phyloP scores from a whole-genome alignment of 2,797 vertebrate species.

The Trachurus trachurus region DNA sequence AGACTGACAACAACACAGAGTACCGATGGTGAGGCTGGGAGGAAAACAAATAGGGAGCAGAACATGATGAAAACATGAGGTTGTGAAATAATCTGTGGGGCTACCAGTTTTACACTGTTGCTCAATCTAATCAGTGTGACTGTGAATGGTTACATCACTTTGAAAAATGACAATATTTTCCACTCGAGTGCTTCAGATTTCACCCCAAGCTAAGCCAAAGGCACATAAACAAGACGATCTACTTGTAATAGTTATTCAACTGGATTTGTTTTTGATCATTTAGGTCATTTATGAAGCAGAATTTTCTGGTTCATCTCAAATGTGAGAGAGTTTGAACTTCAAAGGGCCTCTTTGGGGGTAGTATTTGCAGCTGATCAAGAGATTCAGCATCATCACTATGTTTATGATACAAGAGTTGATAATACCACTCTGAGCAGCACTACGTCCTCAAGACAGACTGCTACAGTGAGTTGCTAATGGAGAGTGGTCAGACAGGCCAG shows the following conservation, averaged over 20 bases:
- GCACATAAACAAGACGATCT: constrained; percentile 3
- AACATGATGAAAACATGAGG: constrained; percentile 49
- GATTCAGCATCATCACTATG: too few relatives aligned
- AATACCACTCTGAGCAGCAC: too few relatives aligned
- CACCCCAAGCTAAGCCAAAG: neutral
- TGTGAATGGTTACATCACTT: constrained; percentile 60
- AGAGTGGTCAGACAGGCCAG: too few relatives aligned
- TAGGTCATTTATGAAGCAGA: neutral
- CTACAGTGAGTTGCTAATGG: too few relatives aligned
- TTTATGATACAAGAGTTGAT: too few relatives aligned
- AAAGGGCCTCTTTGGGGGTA: too few relatives aligned
- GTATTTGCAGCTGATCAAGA: too few relatives aligned
- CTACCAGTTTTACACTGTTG: constrained; percentile 60
- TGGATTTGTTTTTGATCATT: neutral
- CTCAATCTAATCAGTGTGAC: constrained; percentile 55
- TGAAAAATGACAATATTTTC: constrained; percentile 19
- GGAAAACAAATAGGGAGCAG: constrained; percentile 59
- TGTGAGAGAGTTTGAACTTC: neutral
- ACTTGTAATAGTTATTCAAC: neutral
- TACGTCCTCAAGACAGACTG: too few relatives aligned
- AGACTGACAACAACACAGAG: constrained; percentile 25
- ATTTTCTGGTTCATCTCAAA: neutral
- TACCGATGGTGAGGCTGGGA: neutral
- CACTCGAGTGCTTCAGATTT: constrained; percentile 19
- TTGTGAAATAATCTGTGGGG: constrained; percentile 68